Evolutionary conservation across 2,113 vertebrate species (phyloP).

Genomic region (Cynoglossus semilaevis): DNA sequence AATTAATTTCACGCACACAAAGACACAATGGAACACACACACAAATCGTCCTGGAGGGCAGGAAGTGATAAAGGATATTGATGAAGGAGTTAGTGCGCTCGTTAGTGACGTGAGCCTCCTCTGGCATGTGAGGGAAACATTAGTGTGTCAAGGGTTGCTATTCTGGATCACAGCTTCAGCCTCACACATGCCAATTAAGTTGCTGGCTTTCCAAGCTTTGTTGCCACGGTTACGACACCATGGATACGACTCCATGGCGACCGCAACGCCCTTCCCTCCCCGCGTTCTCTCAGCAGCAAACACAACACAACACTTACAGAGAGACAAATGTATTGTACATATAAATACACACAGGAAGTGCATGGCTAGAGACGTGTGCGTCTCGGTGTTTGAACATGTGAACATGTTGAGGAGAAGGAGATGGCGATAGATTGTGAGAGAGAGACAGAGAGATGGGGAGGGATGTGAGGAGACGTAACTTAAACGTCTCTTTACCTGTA

Average conservation of each 20-base stretch:
- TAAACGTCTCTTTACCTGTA: constrained; percentile 63
- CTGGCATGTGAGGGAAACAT: constrained; percentile 67
- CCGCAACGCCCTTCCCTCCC: constrained; percentile 58
- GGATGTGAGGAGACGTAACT: constrained; percentile 6
- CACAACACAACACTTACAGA: constrained; percentile 3
- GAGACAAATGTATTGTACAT: constrained; percentile 24
- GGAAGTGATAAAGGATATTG: constrained; percentile 40
- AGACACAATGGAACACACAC: not conserved
- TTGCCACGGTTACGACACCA: constrained; percentile 77
- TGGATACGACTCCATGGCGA: constrained; percentile 76
- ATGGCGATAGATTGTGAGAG: not conserved
- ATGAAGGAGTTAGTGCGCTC: constrained; percentile 52
- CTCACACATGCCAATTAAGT: constrained; percentile 75
- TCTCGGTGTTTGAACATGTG: not conserved
- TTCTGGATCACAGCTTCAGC: constrained; percentile 71
- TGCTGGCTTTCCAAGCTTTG: constrained; percentile 74
- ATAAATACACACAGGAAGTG: constrained; percentile 2
- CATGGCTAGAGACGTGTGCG: not conserved
- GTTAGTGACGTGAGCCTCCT: constrained; percentile 53
- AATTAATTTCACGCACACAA: not conserved
- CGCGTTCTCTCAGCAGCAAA: constrained; percentile 37
- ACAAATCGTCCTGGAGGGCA: constrained; percentile 13
- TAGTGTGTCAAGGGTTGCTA: constrained; percentile 76
- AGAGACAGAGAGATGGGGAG: constrained; percentile 1
- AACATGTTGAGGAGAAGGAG: not conserved